Evolutionary conservation across 2,113 vertebrate species (phyloP).

Genomic region (Myrmecophaga tridactyla): DNA sequence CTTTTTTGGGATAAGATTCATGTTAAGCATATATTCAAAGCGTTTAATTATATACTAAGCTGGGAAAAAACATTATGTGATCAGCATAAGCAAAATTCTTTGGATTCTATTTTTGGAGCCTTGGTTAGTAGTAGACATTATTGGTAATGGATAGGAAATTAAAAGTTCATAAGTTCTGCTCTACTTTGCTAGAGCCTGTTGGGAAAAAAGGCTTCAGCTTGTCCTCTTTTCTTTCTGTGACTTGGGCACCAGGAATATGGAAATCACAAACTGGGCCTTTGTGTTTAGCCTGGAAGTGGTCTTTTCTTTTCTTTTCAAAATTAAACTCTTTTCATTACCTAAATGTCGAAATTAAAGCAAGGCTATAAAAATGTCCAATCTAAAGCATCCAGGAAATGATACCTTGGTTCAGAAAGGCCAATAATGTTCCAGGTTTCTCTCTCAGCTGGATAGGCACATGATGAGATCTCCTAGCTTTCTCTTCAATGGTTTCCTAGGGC

Average conservation of each 20-base stretch:
- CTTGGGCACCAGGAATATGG: background rate
- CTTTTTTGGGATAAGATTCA: background rate
- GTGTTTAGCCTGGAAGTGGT: background rate
- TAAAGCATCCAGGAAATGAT: too few relatives aligned
- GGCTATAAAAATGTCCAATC: too few relatives aligned
- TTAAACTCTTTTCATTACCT: too few relatives aligned
- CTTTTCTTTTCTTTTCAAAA: background rate
- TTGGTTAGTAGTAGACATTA: background rate
- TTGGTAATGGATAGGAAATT: background rate
- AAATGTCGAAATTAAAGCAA: too few relatives aligned
- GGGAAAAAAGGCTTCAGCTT: background rate
- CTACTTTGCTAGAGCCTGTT: background rate
- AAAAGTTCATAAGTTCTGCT: background rate
- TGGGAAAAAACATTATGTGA: background rate
- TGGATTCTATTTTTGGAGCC: background rate
- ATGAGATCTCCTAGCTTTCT: too few relatives aligned
- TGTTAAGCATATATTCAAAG: slow-evolving; percentile 16
- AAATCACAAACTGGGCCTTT: background rate
- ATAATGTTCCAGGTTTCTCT: too few relatives aligned
- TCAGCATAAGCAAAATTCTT: background rate
- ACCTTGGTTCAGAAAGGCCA: too few relatives aligned
- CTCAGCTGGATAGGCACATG: too few relatives aligned
- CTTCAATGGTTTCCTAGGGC: too few relatives aligned
- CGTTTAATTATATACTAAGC: background rate
- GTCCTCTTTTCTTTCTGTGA: background rate